Percentiles rank a stretch among this genome's conserved stretches.
Conservation (phyloP, 2,888 invertebrate species). For the Troides oblongomaculatus region DNA sequence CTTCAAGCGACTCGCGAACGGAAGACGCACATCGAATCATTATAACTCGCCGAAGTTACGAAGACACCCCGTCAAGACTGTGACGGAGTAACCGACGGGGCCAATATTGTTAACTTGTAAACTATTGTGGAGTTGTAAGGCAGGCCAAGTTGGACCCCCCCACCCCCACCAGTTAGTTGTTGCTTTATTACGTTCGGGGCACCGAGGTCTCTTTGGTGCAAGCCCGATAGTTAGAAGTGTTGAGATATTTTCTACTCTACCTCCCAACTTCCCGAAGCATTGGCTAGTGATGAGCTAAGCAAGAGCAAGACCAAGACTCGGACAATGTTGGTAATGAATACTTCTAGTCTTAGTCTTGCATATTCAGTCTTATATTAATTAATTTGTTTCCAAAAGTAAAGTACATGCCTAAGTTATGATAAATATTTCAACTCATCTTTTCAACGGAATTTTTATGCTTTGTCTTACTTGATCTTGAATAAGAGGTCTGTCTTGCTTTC, state of each 20-base stretch:
- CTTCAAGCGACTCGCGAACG: constrained; percentile 5
- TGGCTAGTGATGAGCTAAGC: no score
- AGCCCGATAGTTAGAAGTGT: constrained; percentile 8
- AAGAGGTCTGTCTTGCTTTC: no score
- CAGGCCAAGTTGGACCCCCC: constrained; percentile 1
- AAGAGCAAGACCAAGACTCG: no score
- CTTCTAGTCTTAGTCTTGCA: no score
- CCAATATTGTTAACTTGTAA: constrained; percentile 30
- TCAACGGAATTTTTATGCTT: no score
- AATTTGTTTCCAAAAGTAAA: no score
- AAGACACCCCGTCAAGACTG: constrained; percentile 17
- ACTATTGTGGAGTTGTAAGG: constrained; percentile 28
- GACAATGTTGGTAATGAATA: no score
- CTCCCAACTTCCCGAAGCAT: background rate
- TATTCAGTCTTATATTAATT: no score
- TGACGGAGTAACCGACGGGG: constrained; percentile 14
- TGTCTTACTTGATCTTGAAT: no score
- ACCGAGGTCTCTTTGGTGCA: background rate
- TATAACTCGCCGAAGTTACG: constrained; percentile 24
- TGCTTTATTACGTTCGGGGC: constrained; percentile 22
- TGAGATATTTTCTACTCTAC: constrained; percentile 11
- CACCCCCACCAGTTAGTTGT: constrained; percentile 23
- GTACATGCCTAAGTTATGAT: no score
- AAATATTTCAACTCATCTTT: no score
- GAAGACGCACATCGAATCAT: constrained; percentile 20